Base-by-base conservation (phyloP, 2,113 vertebrate genomes). In the Pipra filicauda region DNA sequence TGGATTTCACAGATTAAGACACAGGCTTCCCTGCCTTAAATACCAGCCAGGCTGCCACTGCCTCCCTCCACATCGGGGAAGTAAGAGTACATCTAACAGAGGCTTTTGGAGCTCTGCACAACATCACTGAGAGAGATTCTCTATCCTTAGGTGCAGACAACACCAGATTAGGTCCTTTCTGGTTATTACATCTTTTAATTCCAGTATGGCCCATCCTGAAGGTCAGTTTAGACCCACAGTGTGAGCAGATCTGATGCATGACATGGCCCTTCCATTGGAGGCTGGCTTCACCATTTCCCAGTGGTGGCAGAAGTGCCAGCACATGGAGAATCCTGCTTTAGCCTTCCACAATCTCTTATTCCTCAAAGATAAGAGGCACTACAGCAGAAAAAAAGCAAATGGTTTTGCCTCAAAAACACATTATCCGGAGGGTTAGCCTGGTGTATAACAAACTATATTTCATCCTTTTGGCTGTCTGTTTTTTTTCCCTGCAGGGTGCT, bases 261-360 rank as follows among this genome's bases (percentile, higher is more conserved):
- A 49, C 22, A 13, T 22, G 21, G 2, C 11, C 17, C 12, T 88
- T 59, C 33, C 24, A 11, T 8, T 44, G 58, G 39, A 64, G 51
- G 12, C 9, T 75, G 43, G 24, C 23, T 73, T 82, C 31, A 69
- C 22, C 20, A 9, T 30, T 16, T 17, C 33, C 33, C 41, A 26
- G 0, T 0, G 1, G 17, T 37, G 4, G 9, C 31, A 80, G 12
- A 85, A 28, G 17, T 88, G 28, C 18, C 71, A 91, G 20, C 0
- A 1, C 8, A 26, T 5, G 21, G 15, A 70, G 33, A 77, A 67
- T 18, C 10, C 26, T 75, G 22, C 9, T 44, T 78, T 26, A 75
- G n/a, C 44, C 26, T 79, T 58, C 17, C 24, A 51, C 49, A 83
- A 11, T 4, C 14, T 58, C 26, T 71, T 76, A 73, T 62, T 66